Evolutionary conservation across 1,140 invertebrate genomes (phyloP).

Genomic region (Reticulitermes speratus): DNA sequence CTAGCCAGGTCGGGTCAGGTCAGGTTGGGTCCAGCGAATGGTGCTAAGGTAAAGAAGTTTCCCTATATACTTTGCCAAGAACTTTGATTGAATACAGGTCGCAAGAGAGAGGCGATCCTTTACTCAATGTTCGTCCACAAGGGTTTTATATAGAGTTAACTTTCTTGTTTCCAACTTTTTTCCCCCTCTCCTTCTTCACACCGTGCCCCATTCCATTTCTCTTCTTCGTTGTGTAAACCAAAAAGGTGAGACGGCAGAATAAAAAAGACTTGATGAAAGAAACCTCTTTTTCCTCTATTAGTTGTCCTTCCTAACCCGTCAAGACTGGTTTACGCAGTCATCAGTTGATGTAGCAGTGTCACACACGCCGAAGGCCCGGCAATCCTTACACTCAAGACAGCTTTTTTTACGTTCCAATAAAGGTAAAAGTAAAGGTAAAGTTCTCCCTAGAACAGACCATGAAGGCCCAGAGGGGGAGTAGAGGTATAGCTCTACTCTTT

Average conservation of each 20-base stretch:
- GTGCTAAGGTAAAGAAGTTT: neutral
- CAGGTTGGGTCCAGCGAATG: neutral
- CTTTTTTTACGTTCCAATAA: too few relatives aligned
- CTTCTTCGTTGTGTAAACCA: neutral
- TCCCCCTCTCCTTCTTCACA: neutral
- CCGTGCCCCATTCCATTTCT: neutral
- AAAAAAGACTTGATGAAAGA: neutral
- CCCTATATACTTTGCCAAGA: neutral
- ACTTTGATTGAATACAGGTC: conserved; percentile 12
- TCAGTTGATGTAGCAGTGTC: neutral
- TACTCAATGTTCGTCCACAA: conserved; percentile 18
- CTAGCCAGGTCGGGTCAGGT: neutral
- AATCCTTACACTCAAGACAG: too few relatives aligned
- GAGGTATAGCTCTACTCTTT: too few relatives aligned
- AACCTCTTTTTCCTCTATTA: neutral
- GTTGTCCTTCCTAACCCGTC: neutral
- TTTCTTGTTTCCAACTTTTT: neutral
- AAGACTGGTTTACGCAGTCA: neutral
- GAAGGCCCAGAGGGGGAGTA: too few relatives aligned
- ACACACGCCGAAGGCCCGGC: too few relatives aligned
- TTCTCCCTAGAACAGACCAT: too few relatives aligned
- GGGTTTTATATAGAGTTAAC: conserved; percentile 16
- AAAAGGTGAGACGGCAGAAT: neutral
- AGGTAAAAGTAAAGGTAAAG: too few relatives aligned
- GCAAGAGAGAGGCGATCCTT: neutral